Evolutionary conservation across 2,888 invertebrate genomes (phyloP).

Genomic region (Diaprepes abbreviatus): DNA sequence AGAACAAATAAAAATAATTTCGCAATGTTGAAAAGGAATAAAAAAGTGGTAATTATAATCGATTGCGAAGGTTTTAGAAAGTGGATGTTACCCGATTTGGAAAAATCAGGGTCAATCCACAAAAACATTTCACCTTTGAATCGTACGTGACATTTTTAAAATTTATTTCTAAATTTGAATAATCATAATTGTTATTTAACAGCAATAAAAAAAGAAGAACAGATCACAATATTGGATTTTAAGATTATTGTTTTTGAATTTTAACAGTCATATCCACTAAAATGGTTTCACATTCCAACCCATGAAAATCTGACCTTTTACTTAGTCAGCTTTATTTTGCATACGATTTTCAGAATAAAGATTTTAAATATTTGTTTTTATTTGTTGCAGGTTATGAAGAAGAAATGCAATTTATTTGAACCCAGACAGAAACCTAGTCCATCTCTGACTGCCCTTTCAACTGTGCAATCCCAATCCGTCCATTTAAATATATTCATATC

Average conservation of each 20-base stretch:
- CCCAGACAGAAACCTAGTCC: conserved; percentile 1
- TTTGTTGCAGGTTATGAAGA: conserved; percentile 32
- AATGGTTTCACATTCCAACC: too few species aligned
- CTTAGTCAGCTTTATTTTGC: too few species aligned
- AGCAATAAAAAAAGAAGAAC: too few species aligned
- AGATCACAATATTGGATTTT: too few species aligned
- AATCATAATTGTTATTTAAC: background rate
- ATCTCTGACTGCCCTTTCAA: background rate
- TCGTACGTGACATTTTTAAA: background rate
- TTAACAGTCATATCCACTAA: too few species aligned
- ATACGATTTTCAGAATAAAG: too few species aligned
- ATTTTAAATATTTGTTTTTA: too few species aligned
- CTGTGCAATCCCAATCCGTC: conserved; percentile 5
- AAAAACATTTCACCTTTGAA: background rate
- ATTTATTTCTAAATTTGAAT: conserved; percentile 2
- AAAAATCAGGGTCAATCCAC: conserved; percentile 27
- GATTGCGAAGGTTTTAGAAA: conserved; percentile 16
- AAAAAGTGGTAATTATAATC: background rate
- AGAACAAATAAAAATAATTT: too few species aligned
- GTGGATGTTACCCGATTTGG: conserved; percentile 14
- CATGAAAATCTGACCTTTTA: too few species aligned
- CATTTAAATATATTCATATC: background rate
- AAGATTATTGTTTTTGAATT: too few species aligned
- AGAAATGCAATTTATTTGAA: background rate
- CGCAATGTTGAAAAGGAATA: background rate